Evolutionary conservation across 2,797 vertebrate genomes (phyloP), one percentile per base, ranked within the genome.

Genomic region (Neosalanx taihuensis): DNA sequence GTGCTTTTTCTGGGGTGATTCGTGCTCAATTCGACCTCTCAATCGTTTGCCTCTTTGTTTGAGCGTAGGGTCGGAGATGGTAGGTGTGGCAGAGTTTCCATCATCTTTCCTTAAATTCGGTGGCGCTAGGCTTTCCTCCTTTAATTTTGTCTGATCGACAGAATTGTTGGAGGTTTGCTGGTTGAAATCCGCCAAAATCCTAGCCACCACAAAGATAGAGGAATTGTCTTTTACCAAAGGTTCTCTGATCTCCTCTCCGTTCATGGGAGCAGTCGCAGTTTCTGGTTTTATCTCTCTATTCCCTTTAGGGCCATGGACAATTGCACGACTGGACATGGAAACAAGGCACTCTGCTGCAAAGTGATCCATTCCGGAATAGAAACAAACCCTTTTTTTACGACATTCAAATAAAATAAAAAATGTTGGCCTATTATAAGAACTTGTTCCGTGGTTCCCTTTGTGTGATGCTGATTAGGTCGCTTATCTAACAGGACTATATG

Each of bases 341-440:
- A 99, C 96, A 92, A 99, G 96, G 95, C 97, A 99, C 94, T 99
- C 96, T 78, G 97, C 97, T 88, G 97, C 97, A 87, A 99, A 98
- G 90, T 97, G 96, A 94, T 99, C 97, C 94, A 99, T 99, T 86
- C 92, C 93, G 89, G 88, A 84, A 88, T 87, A 87, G 79, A 85
- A 88, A 84, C 83, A 84, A 79, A 49, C 69, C 74, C 74, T 33
- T 17, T 17, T 18, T 85, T 83, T 74, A 81, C 83, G 89, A 89
- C 91, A 92, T 93, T 90, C 88, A 86, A 76, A 79, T 1, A 41
- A 13, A 79, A 64, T 31, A 57, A 58, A 37, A 68, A 63, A 10
- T 46, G 41, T 41, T 7, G 18, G 51, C 51, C 51, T 53, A 4
- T 53, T 53, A 74, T 80, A 88, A 89, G 69, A 76, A 88, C 79